A percentile compares a stretch with the other conserved stretches of the same genome.
These are phyloP conservation scores for Mormyrus proboscirostris DNA, from an alignment of 2,797 vertebrate genomes.

Conservation along the genomic window DNA sequence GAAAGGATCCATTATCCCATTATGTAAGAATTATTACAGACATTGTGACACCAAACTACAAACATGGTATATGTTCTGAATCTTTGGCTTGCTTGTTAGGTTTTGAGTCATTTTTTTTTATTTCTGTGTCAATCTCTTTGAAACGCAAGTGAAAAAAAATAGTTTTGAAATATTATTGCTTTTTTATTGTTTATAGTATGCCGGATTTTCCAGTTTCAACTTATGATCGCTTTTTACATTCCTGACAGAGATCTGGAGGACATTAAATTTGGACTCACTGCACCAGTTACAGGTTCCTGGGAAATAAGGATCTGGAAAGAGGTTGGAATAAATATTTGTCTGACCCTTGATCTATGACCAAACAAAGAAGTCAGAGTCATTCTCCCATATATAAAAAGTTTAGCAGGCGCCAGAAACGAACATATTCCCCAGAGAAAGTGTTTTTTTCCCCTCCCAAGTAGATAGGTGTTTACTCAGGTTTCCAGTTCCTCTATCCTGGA, in stretches of 20 bases:
- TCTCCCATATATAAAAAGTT: not conserved
- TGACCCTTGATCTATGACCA: not conserved
- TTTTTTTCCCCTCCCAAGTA: not conserved
- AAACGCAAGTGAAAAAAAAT: conserved; percentile 1
- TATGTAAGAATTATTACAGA: not conserved
- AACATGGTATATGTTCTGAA: not conserved
- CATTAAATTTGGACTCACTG: not conserved
- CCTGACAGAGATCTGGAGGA: not conserved
- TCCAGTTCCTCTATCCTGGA: not conserved
- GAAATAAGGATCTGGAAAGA: not conserved
- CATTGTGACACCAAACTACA: not conserved
- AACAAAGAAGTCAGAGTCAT: not conserved
- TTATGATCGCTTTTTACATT: not conserved
- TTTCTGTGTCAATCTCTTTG: not conserved
- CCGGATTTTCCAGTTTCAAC: not conserved
- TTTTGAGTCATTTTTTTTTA: not conserved
- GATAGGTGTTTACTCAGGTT: not conserved
- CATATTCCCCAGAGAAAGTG: not conserved
- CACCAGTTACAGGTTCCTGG: not conserved
- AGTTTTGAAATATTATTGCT: not conserved
- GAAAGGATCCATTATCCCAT: not conserved
- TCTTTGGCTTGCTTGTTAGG: not conserved
- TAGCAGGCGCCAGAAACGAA: not conserved
- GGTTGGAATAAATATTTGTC: not conserved
- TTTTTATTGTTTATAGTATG: not conserved